Evolutionary conservation across 2,888 invertebrate species (phyloP).

Genomic region (Micropterix aruncella): DNA sequence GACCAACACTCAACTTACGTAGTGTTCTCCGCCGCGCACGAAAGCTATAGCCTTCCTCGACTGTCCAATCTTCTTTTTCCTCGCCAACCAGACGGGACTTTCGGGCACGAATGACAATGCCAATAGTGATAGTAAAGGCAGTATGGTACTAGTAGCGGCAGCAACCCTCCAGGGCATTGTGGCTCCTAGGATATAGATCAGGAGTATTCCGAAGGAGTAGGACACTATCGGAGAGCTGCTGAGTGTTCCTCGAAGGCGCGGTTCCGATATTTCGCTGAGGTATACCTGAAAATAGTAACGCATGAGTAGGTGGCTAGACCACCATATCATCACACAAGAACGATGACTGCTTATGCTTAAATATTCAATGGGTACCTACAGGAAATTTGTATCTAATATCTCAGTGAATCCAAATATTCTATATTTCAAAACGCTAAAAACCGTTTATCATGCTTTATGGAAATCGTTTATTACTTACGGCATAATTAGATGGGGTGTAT

Average conservation of each 20-base stretch:
- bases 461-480: no score
- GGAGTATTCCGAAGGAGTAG: conserved; percentile 58
- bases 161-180: conserved; percentile 55
- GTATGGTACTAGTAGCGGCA: conserved; percentile 44
- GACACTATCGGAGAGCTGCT: conserved; percentile 61
- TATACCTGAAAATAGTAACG: conserved; percentile 41
- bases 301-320: no score
- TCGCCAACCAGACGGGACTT: conserved; percentile 60
- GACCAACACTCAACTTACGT: conserved; percentile 25
- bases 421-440: no score
- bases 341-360: no score
- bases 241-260: conserved; percentile 50
- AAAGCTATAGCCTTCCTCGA: conserved; percentile 43
- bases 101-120: conserved; percentile 55
- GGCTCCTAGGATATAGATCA: conserved; percentile 58
- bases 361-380: no score
- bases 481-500: no score
- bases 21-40: conserved; percentile 42
- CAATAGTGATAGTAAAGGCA: conserved; percentile 44
- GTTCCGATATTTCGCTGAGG: conserved; percentile 62
- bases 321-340: no score
- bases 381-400: no score
- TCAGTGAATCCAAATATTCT: no score
- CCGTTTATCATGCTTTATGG: no score
- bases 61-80: conserved; percentile 40